Evolutionary conservation across 2,888 invertebrate genomes (phyloP).

Genomic region (Coleophora flavipennella): DNA sequence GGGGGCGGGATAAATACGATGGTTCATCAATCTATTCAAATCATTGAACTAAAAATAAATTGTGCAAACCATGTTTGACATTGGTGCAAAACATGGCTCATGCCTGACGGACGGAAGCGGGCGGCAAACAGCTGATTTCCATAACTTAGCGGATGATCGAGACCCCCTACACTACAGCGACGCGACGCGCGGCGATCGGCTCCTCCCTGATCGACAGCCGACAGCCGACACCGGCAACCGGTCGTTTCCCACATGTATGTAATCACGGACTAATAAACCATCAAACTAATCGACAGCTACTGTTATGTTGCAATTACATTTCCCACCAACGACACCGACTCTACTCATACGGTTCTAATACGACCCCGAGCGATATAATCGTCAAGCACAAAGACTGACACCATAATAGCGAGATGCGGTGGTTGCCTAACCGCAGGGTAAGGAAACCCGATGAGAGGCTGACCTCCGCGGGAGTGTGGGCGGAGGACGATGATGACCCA

Average conservation of each 20-base stretch:
- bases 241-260: constrained; percentile 19
- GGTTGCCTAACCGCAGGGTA: constrained; percentile 31
- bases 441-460: constrained; percentile 43
- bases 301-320: constrained; percentile 8
- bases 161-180: no score
- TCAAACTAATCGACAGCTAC: constrained; percentile 14
- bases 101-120: no score
- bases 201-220: constrained; percentile 13
- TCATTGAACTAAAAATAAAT: no score
- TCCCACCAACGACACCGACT: neutral
- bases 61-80: no score
- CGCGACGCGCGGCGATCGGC: no score
- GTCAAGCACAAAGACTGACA: constrained; percentile 23
- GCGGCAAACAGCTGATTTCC: no score
- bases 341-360: no score
- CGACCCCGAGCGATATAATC: constrained; percentile 24
- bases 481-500: constrained; percentile 51
- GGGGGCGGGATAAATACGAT: no score
- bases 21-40: no score
- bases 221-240: constrained; percentile 21
- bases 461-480: constrained; percentile 43
- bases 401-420: constrained; percentile 28
- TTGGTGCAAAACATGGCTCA: no score
- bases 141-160: no score
- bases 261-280: constrained; percentile 16